Conservation (phyloP, 2,113 vertebrate genomes). For the Synchiropus splendidus region DNA sequence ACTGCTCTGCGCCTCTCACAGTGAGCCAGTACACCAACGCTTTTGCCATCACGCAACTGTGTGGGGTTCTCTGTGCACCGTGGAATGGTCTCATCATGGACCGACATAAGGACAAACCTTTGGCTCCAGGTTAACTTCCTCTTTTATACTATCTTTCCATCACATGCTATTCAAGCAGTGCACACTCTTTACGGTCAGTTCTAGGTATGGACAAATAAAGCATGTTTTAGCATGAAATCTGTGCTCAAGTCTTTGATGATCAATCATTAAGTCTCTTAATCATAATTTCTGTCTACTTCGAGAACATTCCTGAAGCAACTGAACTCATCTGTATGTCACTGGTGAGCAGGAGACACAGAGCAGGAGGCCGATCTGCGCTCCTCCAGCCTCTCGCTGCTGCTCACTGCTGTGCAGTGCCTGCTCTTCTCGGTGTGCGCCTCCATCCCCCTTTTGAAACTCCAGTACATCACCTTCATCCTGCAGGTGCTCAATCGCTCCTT, state of each 20-base stretch:
- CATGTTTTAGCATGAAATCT: too few species aligned
- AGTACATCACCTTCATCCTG: slow-evolving; percentile 75
- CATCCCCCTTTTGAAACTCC: slow-evolving; percentile 61
- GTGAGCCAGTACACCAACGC: slow-evolving; percentile 85
- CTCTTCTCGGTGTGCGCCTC: slow-evolving; percentile 72
- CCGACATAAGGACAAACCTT: slow-evolving; percentile 65
- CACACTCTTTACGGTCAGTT: too few species aligned
- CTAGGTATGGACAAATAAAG: neutral
- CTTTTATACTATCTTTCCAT: neutral
- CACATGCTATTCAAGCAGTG: too few species aligned
- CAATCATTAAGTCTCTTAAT: too few species aligned
- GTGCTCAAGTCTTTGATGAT: too few species aligned
- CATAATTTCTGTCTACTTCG: too few species aligned
- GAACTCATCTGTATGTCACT: too few species aligned
- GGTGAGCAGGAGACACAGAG: slow-evolving; percentile 29
- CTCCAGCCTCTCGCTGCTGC: slow-evolving; percentile 61
- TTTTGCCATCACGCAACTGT: slow-evolving; percentile 86
- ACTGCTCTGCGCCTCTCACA: slow-evolving; percentile 26
- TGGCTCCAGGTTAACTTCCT: slow-evolving; percentile 27
- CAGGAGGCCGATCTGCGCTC: slow-evolving; percentile 63
- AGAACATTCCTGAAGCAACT: too few species aligned
- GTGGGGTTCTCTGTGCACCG: slow-evolving; percentile 83
- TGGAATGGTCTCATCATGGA: slow-evolving; percentile 92
- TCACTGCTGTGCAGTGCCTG: slow-evolving; percentile 71
- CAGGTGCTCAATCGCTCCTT: slow-evolving; percentile 83